A percentile compares a stretch with the other conserved stretches of the same genome.
Evolutionary conservation across 2,888 invertebrate genomes (phyloP).

Genomic region (Oithona nana): DNA sequence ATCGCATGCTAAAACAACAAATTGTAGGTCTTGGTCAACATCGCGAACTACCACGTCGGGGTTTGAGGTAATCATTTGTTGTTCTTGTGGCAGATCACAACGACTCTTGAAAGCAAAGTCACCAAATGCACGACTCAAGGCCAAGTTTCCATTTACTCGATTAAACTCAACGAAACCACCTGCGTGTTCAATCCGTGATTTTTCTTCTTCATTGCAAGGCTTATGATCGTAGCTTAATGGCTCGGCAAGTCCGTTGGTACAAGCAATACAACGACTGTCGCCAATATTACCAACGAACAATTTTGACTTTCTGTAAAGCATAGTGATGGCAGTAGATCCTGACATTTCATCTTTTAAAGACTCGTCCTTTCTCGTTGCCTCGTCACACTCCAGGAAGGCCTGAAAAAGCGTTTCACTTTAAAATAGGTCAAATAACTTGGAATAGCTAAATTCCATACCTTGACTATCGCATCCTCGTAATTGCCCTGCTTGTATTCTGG

Average conservation of each 20-base stretch:
- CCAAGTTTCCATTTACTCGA: conserved; percentile 93
- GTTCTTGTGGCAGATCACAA: conserved; percentile 58
- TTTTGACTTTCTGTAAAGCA: conserved; percentile 36
- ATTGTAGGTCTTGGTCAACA: conserved; percentile 79
- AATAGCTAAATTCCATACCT: conserved; percentile 32
- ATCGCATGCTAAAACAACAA: conserved; percentile 88
- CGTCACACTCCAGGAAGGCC: conserved; percentile 78
- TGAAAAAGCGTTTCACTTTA: conserved; percentile 25
- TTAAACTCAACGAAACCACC: conserved; percentile 96
- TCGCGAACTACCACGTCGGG: conserved; percentile 72
- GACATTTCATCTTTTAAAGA: conserved; percentile 74
- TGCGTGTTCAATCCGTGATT: conserved; percentile 67
- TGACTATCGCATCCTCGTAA: conserved; percentile 61
- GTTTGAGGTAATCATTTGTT: conserved; percentile 58
- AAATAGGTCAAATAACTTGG: conserved; percentile 11
- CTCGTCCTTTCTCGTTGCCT: conserved; percentile 75
- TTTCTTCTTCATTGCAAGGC: conserved; percentile 70
- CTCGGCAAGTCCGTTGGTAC: conserved; percentile 56
- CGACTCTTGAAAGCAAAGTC: conserved; percentile 93
- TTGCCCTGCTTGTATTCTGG: conserved; percentile 64
- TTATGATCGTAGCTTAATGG: conserved; percentile 81
- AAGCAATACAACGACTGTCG: conserved; percentile 83
- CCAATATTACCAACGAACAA: conserved; percentile 63
- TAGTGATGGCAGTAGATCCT: conserved; percentile 78
- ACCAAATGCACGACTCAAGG: conserved; percentile 83